These are phyloP conservation scores for Prunella fulvescens DNA, from an alignment of 2,113 vertebrate genomes.

Conservation along the genomic window DNA sequence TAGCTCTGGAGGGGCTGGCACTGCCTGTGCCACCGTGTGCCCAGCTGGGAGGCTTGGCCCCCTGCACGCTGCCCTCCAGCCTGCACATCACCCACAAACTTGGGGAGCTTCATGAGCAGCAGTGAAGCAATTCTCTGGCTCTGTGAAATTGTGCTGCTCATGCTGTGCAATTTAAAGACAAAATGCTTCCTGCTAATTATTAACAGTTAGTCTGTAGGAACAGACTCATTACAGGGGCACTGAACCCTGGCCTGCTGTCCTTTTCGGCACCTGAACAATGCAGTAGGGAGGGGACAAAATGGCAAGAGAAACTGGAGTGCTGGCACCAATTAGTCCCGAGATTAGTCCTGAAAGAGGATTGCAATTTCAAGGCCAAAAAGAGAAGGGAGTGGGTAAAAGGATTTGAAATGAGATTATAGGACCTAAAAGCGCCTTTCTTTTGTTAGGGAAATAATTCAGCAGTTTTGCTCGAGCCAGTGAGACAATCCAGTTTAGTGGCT, in stretches of 20 bases:
- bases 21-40: background rate
- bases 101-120: background rate
- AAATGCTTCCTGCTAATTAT: conserved; percentile 76
- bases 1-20: rapidly evolving
- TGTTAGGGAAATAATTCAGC: conserved; percentile 74
- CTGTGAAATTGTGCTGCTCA: conserved; percentile 37
- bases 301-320: conserved; percentile 14
- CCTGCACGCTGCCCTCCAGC: background rate
- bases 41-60: rapidly evolving
- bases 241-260: conserved; percentile 46
- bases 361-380: conserved; percentile 73
- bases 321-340: conserved; percentile 72
- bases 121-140: conserved; percentile 19
- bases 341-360: conserved; percentile 83
- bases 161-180: conserved; percentile 69
- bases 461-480: conserved; percentile 66
- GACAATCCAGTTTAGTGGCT: conserved; percentile 71
- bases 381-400: conserved; percentile 76
- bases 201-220: conserved; percentile 65
- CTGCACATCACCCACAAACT: background rate
- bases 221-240: conserved; percentile 33
- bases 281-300: background rate
- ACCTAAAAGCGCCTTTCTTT: conserved; percentile 75
- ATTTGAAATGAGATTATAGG: conserved; percentile 83
- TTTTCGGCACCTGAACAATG: conserved; percentile 50